Evolutionary conservation across 2,113 vertebrate species (phyloP), one percentile per base, ranked within the genome.

Genomic region (Gnathonemus echidnorhynchus): DNA sequence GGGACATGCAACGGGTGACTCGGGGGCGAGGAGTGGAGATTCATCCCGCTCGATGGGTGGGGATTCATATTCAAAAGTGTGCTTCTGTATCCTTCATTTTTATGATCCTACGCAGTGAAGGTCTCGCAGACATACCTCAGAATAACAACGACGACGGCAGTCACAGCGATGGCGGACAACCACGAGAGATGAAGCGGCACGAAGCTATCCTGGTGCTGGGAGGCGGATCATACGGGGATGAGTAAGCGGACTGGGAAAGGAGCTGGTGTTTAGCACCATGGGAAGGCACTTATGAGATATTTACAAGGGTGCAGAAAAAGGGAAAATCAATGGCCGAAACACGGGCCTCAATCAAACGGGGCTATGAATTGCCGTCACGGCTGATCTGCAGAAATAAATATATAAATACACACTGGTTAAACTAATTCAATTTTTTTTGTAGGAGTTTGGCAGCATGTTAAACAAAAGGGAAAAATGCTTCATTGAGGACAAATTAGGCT

Each of bases 251-350:
- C 93, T 93, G 92, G 92, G 90, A 90, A 91, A 70, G 92, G 87
- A 92, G 92, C 91, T 92, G 89, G 87, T 93, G 92, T 94, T 94
- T 93, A 92, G 90, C 93, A 92, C 93, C 92, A 90, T 42, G 31
- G 89, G 90, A 89, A 92, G 92, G 94, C 92, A 45, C 94, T 95
- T 95, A 92, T 8, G 31, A 42, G 74, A 80, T 80, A 95, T 94
- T 92, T 93, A 94, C 92, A 92, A 93, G 92, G 91, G 92, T 92
- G 90, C 91, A 87, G 52, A 92, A 93, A 91, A 91, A 87, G 62
- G 89, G 56, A 66, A 92, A 92, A 96, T 95, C 92, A 95, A 95
- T 96, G 95, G 46, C 94, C 93, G 92, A 93, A 93, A 94, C 94
- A 90, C 91, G 91, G 58, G 90, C 92, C 92, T 95, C 95, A 93